A percentile compares a stretch with the other conserved stretches of the same genome.
Conservation (phyloP, 2,797 vertebrate genomes). For the Trachops cirrhosus region DNA sequence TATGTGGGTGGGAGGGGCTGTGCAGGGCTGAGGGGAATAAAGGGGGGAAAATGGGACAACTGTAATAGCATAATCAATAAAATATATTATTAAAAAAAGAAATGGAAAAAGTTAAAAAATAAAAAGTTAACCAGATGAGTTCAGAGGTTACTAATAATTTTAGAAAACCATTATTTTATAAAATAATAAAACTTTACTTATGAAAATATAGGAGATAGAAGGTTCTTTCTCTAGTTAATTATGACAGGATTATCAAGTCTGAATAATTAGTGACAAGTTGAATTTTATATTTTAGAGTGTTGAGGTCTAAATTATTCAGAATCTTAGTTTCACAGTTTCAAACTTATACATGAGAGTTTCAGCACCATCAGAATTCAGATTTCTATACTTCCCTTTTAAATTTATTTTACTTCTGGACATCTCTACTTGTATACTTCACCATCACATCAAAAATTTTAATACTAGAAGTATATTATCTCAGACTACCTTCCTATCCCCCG, state of each 20-base stretch:
- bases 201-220: not conserved
- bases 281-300: constrained; percentile 20
- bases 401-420: not conserved
- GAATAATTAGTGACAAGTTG: constrained; percentile 33
- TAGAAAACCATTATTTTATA: not conserved
- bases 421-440: not conserved
- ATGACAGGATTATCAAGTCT: constrained; percentile 26
- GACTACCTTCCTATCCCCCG: not conserved
- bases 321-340: not conserved
- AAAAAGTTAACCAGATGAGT: not conserved
- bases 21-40: no score
- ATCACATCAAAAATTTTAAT: not conserved
- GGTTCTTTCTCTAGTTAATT: not conserved
- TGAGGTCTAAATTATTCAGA: constrained; percentile 49
- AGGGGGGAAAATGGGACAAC: no score
- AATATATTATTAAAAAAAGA: no score
- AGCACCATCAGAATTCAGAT: constrained; percentile 1
- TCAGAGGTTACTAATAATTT: not conserved
- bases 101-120: no score
- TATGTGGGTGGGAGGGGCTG: no score
- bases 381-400: not conserved
- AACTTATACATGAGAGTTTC: not conserved
- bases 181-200: no score
- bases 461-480: not conserved
- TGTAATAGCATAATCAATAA: no score